Conservation (phyloP, 2,888 invertebrate species). For the Eilema griseolum region DNA sequence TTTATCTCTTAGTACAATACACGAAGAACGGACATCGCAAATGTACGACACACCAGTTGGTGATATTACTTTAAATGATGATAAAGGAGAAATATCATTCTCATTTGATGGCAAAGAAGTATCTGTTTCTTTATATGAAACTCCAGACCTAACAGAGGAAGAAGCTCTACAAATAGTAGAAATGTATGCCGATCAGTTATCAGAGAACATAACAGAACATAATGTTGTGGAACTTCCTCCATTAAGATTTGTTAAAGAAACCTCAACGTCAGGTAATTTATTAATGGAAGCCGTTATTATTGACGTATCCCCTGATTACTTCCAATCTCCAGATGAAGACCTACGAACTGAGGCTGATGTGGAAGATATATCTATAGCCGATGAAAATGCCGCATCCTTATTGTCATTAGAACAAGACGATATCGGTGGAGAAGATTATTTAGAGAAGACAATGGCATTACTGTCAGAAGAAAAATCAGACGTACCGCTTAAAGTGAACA, state of each 20-base stretch:
- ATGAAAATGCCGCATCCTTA: slow-evolving; percentile 84
- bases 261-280: slow-evolving; percentile 94
- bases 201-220: slow-evolving; percentile 94
- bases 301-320: slow-evolving; percentile 95
- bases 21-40: slow-evolving; percentile 96
- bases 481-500: slow-evolving; percentile 86
- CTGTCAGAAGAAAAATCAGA: slow-evolving; percentile 85
- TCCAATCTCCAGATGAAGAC: slow-evolving; percentile 92
- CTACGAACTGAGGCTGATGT: slow-evolving; percentile 94
- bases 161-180: slow-evolving; percentile 96
- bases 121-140: slow-evolving; percentile 96
- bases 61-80: slow-evolving; percentile 90
- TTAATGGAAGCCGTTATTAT: slow-evolving; percentile 97
- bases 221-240: slow-evolving; percentile 95
- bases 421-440: slow-evolving; percentile 86
- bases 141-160: slow-evolving; percentile 96
- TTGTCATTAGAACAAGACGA: slow-evolving; percentile 85
- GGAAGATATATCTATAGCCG: slow-evolving; percentile 94
- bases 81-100: slow-evolving; percentile 95
- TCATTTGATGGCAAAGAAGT: slow-evolving; percentile 97
- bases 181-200: slow-evolving; percentile 97
- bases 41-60: slow-evolving; percentile 94
- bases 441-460: slow-evolving; percentile 79
- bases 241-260: slow-evolving; percentile 95
- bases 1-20: slow-evolving; percentile 95